phyloP scores from a whole-genome alignment of 2,888 invertebrate species.

The Dione vanillae region DNA sequence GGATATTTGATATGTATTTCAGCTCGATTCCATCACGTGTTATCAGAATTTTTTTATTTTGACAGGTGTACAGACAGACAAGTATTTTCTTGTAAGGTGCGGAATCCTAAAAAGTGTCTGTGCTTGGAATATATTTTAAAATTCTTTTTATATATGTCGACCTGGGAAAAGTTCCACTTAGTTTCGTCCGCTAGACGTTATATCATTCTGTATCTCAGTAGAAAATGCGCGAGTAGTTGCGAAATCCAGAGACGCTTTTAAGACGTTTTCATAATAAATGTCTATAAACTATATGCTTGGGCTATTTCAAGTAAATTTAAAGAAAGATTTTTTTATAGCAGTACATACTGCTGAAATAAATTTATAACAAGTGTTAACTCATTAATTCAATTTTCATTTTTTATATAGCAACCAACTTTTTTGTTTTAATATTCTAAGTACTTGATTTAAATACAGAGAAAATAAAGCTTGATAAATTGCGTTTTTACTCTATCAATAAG shows the following conservation, averaged over 20 bases:
- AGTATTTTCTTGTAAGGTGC: no score
- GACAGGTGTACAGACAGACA: no score
- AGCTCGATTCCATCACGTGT: no score
- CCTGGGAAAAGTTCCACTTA: conserved; percentile 79
- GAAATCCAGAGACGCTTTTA: conserved; percentile 73
- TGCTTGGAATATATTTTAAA: conserved; percentile 68
- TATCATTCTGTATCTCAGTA: conserved; percentile 70
- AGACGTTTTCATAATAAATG: conserved; percentile 73
- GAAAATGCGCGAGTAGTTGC: conserved; percentile 71
- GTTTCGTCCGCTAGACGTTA: conserved; percentile 63
- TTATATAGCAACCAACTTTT: neutral
- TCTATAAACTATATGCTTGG: conserved; percentile 50
- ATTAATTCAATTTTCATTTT: neutral
- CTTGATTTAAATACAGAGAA: neutral
- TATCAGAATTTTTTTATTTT: no score
- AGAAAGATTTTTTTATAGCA: neutral
- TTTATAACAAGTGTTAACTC: neutral
- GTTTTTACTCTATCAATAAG: conserved; percentile 44
- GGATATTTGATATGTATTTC: no score
- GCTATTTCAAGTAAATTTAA: conserved; percentile 39
- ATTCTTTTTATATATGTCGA: conserved; percentile 76
- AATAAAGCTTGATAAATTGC: conserved; percentile 6
- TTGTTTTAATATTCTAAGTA: neutral
- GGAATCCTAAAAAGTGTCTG: conserved; percentile 1
- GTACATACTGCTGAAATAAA: neutral